Conservation (phyloP, 2,113 vertebrate species). For the Scartelaos histophorus region DNA sequence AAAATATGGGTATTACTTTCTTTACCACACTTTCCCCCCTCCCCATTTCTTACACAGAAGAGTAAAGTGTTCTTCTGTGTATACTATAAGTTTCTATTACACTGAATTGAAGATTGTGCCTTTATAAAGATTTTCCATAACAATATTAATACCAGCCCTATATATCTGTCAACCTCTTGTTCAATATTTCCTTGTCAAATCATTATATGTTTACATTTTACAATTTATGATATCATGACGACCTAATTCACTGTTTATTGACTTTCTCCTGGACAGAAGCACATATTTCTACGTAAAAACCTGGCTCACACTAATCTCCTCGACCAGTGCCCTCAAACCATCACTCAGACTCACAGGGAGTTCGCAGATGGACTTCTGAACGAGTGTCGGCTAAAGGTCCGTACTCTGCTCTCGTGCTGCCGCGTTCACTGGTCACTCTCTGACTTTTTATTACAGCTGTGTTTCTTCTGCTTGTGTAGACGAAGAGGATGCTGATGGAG, state of each 20-base stretch:
- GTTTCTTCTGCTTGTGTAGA: conserved; percentile 71
- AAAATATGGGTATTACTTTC: too few relatives aligned
- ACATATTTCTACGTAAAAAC: conserved; percentile 88
- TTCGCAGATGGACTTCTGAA: conserved; percentile 94
- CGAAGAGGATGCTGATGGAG: conserved; percentile 96
- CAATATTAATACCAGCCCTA: not conserved
- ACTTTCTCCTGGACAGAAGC: conserved; percentile 81
- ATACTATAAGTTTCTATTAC: too few relatives aligned
- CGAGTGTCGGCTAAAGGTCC: conserved; percentile 97
- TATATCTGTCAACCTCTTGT: not conserved
- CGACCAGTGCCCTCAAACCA: conserved; percentile 89
- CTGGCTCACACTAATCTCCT: conserved; percentile 90
- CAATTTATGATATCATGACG: not conserved
- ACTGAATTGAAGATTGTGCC: too few relatives aligned
- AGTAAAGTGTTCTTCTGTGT: too few relatives aligned
- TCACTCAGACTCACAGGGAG: conserved; percentile 92
- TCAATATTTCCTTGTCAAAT: not conserved
- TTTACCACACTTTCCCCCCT: too few relatives aligned
- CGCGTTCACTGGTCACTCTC: not conserved
- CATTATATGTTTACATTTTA: not conserved
- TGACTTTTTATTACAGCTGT: conserved; percentile 1
- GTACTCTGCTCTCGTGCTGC: not conserved
- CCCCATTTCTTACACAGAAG: too few relatives aligned
- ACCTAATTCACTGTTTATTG: not conserved
- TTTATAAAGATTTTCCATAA: too few relatives aligned